Percentiles rank a stretch among this genome's conserved stretches.
Conservation (phyloP, 2,797 vertebrate genomes). For the Cyprinodon diabolis region DNA sequence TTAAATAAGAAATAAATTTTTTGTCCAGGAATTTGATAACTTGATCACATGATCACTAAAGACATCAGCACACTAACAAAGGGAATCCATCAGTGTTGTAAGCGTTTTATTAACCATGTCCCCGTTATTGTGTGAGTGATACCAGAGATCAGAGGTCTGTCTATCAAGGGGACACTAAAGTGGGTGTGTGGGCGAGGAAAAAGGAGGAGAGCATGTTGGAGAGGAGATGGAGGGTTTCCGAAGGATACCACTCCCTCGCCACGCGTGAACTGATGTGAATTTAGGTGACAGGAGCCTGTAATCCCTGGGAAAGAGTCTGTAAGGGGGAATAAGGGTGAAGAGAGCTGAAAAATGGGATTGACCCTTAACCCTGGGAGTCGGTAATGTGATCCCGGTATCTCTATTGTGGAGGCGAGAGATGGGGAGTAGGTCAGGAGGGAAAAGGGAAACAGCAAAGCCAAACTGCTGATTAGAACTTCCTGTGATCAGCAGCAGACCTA, state of each 20-base stretch:
- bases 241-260: constrained; percentile 66
- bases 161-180: constrained; percentile 62
- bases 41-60: constrained; percentile 27
- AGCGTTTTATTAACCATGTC: constrained; percentile 64
- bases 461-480: constrained; percentile 76
- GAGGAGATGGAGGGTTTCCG: constrained; percentile 56
- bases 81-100: constrained; percentile 54
- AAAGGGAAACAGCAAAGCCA: constrained; percentile 62
- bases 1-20: constrained; percentile 15
- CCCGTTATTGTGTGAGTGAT: constrained; percentile 55
- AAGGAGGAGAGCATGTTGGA: constrained; percentile 7
- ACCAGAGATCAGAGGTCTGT: constrained; percentile 55
- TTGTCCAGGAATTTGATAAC: constrained; percentile 38
- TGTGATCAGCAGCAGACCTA: constrained; percentile 57
- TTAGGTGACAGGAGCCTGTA: constrained; percentile 70
- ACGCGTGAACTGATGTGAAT: constrained; percentile 80
- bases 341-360: constrained; percentile 78
- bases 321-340: constrained; percentile 42
- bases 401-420: constrained; percentile 65
- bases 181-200: constrained; percentile 19
- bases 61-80: constrained; percentile 50
- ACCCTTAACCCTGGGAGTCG: constrained; percentile 65
- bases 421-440: constrained; percentile 61
- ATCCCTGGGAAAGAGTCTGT: constrained; percentile 69
- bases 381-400: constrained; percentile 78